Percentiles rank a stretch among this genome's conserved stretches.
These are phyloP conservation scores for Amblyopsis rosae DNA, from an alignment of 2,113 vertebrate species.

Conservation along the genomic window DNA sequence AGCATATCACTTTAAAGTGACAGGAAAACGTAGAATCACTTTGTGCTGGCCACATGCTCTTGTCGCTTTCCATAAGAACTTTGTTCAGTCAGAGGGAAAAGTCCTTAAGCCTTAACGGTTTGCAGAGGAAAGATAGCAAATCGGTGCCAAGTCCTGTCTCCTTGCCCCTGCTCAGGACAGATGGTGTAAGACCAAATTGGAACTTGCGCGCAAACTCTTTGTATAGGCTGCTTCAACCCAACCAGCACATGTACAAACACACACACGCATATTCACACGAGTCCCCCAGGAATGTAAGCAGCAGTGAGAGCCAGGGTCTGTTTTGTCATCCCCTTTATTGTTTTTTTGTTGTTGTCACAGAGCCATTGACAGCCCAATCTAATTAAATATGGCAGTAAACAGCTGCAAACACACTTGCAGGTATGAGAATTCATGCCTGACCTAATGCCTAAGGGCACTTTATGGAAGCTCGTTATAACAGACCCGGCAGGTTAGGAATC, in stretches of 20 bases:
- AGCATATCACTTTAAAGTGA: conserved; percentile 73
- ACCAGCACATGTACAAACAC: neutral
- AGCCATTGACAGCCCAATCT: neutral
- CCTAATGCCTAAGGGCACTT: conserved; percentile 9
- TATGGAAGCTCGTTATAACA: conserved; percentile 15
- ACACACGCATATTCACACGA: neutral
- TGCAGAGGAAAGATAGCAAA: conserved; percentile 46
- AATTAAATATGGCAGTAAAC: conserved; percentile 9
- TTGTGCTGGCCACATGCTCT: conserved; percentile 60
- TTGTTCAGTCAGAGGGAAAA: conserved; percentile 69
- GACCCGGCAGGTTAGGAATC: conserved; percentile 18
- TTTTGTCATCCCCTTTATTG: neutral
- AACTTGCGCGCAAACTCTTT: neutral
- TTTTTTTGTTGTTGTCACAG: conserved; percentile 3
- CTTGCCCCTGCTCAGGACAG: conserved; percentile 30
- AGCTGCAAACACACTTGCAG: neutral
- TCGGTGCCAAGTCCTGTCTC: conserved; percentile 44
- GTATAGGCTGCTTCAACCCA: conserved; percentile 2
- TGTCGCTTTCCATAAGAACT: conserved; percentile 69
- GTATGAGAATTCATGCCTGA: conserved; percentile 6
- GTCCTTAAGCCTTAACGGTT: conserved; percentile 64
- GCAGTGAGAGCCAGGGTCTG: neutral
- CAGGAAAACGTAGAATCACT: conserved; percentile 71
- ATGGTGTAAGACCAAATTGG: conserved; percentile 1
- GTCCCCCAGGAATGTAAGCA: neutral